Conservation (phyloP, 2,797 vertebrate species). For the Champsocephalus gunnari region DNA sequence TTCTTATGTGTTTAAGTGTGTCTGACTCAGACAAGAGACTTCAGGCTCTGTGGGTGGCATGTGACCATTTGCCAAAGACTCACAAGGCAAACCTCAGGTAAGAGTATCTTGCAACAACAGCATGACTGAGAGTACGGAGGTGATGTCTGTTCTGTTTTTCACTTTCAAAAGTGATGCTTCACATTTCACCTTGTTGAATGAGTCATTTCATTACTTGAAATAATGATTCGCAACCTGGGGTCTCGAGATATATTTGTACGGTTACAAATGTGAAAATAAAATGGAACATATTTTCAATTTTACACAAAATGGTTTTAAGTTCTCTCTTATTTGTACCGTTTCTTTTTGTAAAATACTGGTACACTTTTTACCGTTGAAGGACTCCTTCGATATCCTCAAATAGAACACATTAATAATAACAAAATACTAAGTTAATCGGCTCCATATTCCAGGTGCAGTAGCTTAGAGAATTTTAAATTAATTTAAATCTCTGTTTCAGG, state of each 20-base stretch:
- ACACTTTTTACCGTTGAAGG: background rate
- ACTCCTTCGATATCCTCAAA: background rate
- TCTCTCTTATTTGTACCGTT: background rate
- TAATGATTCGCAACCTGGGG: background rate
- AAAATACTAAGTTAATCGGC: background rate
- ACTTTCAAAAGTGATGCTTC: conserved; percentile 1
- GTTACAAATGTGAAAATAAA: background rate
- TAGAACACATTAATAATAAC: background rate
- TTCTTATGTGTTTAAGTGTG: conserved; percentile 80
- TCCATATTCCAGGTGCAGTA: background rate
- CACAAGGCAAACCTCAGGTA: conserved; percentile 91
- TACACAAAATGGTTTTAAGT: background rate
- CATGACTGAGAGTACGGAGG: background rate
- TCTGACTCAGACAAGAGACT: conserved; percentile 94
- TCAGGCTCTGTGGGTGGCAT: conserved; percentile 94
- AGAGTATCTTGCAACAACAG: conserved; percentile 1
- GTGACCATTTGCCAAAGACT: conserved; percentile 92
- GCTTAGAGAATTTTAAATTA: background rate
- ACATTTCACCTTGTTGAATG: background rate
- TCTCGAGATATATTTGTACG: background rate
- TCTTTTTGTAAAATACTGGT: background rate
- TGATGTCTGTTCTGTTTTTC: background rate
- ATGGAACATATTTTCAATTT: background rate
- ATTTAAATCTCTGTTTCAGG: conserved; percentile 78
- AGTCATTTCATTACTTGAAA: background rate